Evolutionary conservation across 2,797 vertebrate genomes (phyloP), one percentile per base, ranked within the genome.

Genomic region (Dendrocincla fuliginosa): DNA sequence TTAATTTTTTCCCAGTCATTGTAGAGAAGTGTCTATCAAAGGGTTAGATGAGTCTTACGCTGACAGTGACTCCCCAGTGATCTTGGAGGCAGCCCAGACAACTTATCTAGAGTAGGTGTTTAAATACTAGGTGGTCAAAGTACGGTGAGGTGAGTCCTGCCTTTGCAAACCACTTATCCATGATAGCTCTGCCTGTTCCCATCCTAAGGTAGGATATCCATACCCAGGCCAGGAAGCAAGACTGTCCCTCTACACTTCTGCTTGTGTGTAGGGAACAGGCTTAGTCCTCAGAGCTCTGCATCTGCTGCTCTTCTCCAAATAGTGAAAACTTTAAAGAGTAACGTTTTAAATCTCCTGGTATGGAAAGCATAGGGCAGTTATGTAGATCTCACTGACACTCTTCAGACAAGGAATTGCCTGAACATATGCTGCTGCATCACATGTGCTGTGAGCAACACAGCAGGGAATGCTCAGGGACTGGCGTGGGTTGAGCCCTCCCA

Each of bases 201-300:
- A 42, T 16, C 5, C 44, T 25, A 22, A n/a, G 39, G 73, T 5
- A 44, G 44, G 44, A 44, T 44, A 44, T 19, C 37, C 13, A 4
- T 25, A 8, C 16, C 27, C 3, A 4, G 30, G 20, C 42, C 78
- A 63, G 47, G 39, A 46, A 82, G n/a, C 35, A 65, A 37, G 49
- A 39, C 25, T 69, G 7, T 50, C 16, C 9, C 6, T 77, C 50
- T 0, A 5, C 20, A 49, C 16, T 35, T 19, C 4, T 0, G 0
- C 10, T 39, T 39, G 24, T n/a, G 24, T 35, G 15, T 57, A 22
- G 52, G 27, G 6, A n/a, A 42, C n/a, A 22, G 20, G 7, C 18
- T 69, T 22, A 49, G 17, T 52, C 13, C 24, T 55, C 52, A 22
- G 19, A 14, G 13, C 7, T 71, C 41, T n/a, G 12, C 7, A 5